A percentile compares a stretch with the other conserved stretches of the same genome.
Conservation (phyloP, 2,797 vertebrate species). For the Sarcophilus harrisii region DNA sequence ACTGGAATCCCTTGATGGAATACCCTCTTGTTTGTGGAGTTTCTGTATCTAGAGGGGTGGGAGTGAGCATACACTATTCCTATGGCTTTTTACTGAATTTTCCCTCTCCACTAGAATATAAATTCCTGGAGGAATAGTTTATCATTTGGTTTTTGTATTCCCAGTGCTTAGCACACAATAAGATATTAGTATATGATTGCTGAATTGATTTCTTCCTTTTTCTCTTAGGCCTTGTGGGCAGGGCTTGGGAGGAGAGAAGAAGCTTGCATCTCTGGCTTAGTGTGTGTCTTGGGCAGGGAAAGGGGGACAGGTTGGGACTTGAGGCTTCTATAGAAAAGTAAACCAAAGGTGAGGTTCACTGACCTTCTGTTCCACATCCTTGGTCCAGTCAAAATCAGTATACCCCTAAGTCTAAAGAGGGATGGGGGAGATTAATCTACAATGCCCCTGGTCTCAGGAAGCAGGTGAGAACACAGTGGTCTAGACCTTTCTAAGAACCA, state of each 20-base stretch:
- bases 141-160: background rate
- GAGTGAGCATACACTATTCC: background rate
- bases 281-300: too few species aligned
- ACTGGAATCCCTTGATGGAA: background rate
- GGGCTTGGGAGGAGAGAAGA: background rate
- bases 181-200: background rate
- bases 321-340: background rate
- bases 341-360: background rate
- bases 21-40: background rate
- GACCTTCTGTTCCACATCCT: background rate
- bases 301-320: too few species aligned
- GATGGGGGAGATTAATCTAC: background rate
- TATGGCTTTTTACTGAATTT: background rate
- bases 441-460: background rate
- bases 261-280: background rate
- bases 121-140: background rate
- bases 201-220: background rate
- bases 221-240: background rate
- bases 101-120: background rate
- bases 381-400: background rate
- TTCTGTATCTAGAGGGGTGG: background rate
- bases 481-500: background rate
- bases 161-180: background rate
- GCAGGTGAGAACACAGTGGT: background rate
- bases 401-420: background rate